Evolutionary conservation across 2,888 invertebrate species (phyloP).

Genomic region (Agrilus cyanescens): DNA sequence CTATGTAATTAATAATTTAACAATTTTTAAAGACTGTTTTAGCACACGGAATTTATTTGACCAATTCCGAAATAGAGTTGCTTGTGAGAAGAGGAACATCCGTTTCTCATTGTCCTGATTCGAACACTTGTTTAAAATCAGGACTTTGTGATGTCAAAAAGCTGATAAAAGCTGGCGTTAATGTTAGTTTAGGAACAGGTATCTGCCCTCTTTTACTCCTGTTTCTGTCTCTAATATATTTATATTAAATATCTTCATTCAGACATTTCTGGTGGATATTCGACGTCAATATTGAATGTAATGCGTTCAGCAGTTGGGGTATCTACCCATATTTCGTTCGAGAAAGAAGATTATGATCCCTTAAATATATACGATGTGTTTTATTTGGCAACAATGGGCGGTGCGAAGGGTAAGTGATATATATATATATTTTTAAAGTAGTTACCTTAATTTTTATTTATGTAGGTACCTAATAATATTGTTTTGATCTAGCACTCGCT

Average conservation of each 20-base stretch:
- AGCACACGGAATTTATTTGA: conserved; percentile 73
- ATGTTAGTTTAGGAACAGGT: conserved; percentile 82
- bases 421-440: conserved; percentile 4
- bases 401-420: conserved; percentile 53
- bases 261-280: conserved; percentile 80
- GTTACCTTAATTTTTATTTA: neutral
- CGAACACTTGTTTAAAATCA: conserved; percentile 69
- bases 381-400: conserved; percentile 76
- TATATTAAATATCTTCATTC: conserved; percentile 12
- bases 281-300: conserved; percentile 60
- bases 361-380: conserved; percentile 66
- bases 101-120: conserved; percentile 78
- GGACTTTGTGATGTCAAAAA: conserved; percentile 69
- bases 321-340: conserved; percentile 54
- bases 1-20: neutral
- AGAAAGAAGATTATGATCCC: conserved; percentile 34
- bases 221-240: neutral
- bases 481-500: conserved; percentile 47
- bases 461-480: conserved; percentile 1
- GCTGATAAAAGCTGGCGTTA: conserved; percentile 50
- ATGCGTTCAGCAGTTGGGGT: conserved; percentile 62
- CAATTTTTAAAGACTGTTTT: conserved; percentile 54
- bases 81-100: conserved; percentile 51
- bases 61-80: conserved; percentile 54
- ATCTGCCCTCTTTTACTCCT: conserved; percentile 16